Percentiles rank a stretch among this genome's conserved stretches.
phyloP scores from a whole-genome alignment of 2,797 vertebrate genomes.

The Megaceryle alcyon region DNA sequence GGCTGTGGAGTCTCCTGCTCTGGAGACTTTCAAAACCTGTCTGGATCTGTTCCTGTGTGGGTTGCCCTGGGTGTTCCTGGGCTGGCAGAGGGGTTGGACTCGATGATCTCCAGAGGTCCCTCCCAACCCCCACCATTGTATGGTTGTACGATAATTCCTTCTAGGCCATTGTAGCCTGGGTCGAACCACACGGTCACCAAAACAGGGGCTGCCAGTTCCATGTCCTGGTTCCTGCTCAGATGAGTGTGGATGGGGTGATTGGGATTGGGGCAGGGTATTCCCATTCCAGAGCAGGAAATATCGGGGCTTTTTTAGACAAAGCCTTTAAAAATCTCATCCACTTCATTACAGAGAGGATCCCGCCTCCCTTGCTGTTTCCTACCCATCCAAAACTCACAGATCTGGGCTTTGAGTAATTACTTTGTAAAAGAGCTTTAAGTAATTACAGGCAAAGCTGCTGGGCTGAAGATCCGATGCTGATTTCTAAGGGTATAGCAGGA shows the following conservation, averaged over 20 bases:
- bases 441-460: neutral
- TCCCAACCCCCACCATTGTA: too few species aligned
- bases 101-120: too few species aligned
- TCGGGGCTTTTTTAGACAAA: neutral
- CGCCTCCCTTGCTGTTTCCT: neutral
- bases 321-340: neutral
- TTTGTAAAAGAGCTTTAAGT: neutral
- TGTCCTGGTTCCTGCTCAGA: neutral
- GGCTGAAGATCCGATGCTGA: neutral
- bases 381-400: neutral
- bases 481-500: neutral
- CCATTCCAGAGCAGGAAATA: neutral
- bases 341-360: neutral
- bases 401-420: neutral
- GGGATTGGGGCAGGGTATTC: neutral
- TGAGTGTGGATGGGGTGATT: neutral
- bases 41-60: too few species aligned
- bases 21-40: too few species aligned
- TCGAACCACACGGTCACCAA: rapidly evolving
- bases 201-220: neutral
- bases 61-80: too few species aligned
- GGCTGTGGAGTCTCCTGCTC: too few species aligned
- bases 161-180: rapidly evolving
- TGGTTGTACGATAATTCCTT: too few species aligned
- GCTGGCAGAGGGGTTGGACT: too few species aligned